phyloP scores from a whole-genome alignment of 2,888 invertebrate species.

The Asteroscopus sphinx region DNA sequence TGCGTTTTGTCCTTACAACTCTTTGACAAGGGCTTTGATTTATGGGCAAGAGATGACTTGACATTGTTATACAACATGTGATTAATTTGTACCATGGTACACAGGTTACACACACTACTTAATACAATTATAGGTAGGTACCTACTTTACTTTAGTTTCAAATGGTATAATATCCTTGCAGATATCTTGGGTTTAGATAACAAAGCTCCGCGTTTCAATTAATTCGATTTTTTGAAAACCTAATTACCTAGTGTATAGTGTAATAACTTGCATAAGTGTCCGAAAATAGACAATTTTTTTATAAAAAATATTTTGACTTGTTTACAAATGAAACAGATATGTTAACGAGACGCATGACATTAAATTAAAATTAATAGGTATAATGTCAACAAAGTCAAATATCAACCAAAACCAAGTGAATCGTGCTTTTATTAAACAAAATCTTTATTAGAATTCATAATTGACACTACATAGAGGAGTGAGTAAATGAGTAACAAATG shows the following conservation, averaged over 20 bases:
- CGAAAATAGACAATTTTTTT: not conserved
- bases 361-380: conserved; percentile 2
- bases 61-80: conserved; percentile 35
- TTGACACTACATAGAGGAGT: conserved; percentile 5
- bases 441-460: conserved; percentile 3
- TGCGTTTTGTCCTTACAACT: conserved; percentile 45
- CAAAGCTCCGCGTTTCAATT: not conserved
- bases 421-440: not conserved
- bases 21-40: conserved; percentile 43
- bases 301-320: not conserved
- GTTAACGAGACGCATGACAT: not conserved
- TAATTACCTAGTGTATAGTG: not conserved
- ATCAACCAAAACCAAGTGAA: not conserved
- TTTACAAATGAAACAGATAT: conserved; percentile 5
- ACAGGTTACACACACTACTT: not conserved
- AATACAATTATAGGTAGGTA: not conserved
- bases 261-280: not conserved
- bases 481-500: conserved; percentile 29
- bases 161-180: not conserved
- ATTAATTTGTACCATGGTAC: conserved; percentile 15
- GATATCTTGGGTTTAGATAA: not conserved
- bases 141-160: no score
- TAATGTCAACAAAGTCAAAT: conserved; percentile 3
- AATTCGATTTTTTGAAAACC: conserved; percentile 3
- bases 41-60: conserved; percentile 38